Evolutionary conservation across 2,797 vertebrate species (phyloP).

Genomic region (Hippopotamyrus pictus): DNA sequence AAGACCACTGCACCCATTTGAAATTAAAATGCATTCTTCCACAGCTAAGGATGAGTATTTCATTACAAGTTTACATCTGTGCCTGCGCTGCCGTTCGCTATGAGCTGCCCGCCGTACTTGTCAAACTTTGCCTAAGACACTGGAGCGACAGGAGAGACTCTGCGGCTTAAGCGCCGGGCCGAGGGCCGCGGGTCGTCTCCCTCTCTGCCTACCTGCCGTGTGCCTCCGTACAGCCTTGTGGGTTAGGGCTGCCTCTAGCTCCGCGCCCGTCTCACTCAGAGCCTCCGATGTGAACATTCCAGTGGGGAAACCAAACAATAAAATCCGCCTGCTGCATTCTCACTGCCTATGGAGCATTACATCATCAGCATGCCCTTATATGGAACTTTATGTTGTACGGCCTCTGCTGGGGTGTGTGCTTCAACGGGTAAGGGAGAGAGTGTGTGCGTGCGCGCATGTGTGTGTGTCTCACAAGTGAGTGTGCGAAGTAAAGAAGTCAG

Average conservation of each 20-base stretch:
- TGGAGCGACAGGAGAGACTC: neutral
- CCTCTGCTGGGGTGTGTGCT: conserved; percentile 46
- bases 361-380: conserved; percentile 90
- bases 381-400: conserved; percentile 72
- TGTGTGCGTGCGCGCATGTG: neutral
- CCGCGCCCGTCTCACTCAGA: conserved; percentile 52
- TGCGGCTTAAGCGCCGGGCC: neutral
- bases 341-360: conserved; percentile 85
- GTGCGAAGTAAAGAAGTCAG: conserved; percentile 4
- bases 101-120: neutral
- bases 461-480: neutral
- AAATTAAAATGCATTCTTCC: neutral
- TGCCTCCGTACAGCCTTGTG: neutral
- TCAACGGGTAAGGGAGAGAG: neutral
- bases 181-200: neutral
- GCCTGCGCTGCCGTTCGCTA: neutral
- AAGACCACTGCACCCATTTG: neutral
- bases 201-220: conserved; percentile 20
- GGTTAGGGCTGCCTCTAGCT: neutral
- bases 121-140: neutral
- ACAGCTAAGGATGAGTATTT: neutral
- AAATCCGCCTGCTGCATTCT: conserved; percentile 75
- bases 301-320: conserved; percentile 84
- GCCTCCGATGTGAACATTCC: conserved; percentile 77
- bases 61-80: neutral